Evolutionary conservation across 2,888 invertebrate genomes (phyloP), one percentile per base, ranked within the genome.

Genomic region (Hydraecia micacea): DNA sequence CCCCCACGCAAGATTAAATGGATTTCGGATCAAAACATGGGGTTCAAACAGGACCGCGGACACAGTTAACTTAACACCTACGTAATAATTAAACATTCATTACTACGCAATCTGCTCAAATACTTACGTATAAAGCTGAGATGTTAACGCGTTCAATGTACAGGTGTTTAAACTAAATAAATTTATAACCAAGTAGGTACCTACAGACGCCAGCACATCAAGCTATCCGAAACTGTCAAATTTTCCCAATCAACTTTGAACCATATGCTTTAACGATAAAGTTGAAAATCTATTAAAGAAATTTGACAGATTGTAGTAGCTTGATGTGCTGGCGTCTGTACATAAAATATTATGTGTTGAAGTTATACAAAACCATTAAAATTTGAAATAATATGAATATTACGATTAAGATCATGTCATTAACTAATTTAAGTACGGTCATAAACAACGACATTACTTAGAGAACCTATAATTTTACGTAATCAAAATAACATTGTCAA

Each of bases 401-500:
- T 25, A 25, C 55, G 25, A 55, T 55, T 55, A 55, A 21, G 7
- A 55, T 21, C 52, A 55, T 25, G 25, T 9, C 25, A 55, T 55
- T 25, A 55, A 55, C 55, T 55, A 55, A 55, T 9, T 52, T 5
- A 32, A 25, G 32, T 46, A 75, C 28, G 4, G 25, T 11, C 55
- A 55, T 55, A 55, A 55, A 11, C 25, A 55, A 11, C 25, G 9
- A 11, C 9, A 55, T 55, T 11, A 55, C 25, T 25, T 55, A 52
- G 0, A 21, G 21, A 28, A 65, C 28, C 36, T 49, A 49, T 80
- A 70, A 67, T 80, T 70, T 70, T 18, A 60, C 52, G 42, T 66
- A 67, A 75, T 75, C 55, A 75, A 55, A 81, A 80, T 52, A 70
- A 60, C 0, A 49, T 70, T 62, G 73, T 81, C 55, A 67, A 62